Evolutionary conservation across 2,888 invertebrate species (phyloP), one percentile per base, ranked within the genome.

Genomic region (Campopleginae sp.): DNA sequence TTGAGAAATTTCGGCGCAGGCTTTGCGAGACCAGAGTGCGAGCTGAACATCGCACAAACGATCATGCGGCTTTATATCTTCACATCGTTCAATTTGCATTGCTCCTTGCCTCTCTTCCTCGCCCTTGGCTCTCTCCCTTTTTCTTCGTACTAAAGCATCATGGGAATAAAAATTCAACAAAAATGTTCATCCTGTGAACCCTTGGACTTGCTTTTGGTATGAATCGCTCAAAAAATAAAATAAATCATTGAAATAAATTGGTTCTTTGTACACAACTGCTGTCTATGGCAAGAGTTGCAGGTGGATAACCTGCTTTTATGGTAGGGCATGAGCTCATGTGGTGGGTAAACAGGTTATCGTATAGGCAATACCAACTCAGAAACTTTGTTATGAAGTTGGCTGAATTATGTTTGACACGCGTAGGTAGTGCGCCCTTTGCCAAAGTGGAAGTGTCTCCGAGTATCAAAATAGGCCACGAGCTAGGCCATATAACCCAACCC

Each of bases 361-460:
- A 54, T 76, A 78, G 79, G 82, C 79, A 86, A 87, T 88, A 87
- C 87, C 87, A 90, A 91, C 90, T 89, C 80, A 85, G 86, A 87
- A 91, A 92, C 88, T 91, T 91, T 90, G 91, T 90, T 91, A 91
- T 88, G 83, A 89, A 91, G 89, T 92, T 90, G 85, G 87, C 87
- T 90, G 90, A 91, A 91, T 91, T 91, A 91, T 92, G 89, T 88
- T 90, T 88, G 88, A 86, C 84, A 80, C 82, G 88, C 89, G 88
- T 89, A 88, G 87, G 82, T 88, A 88, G 88, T 61, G 23, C 38
- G 76, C 58, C 68, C 42, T 88, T 88, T 82, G 84, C 86, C 61
- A 72, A 85, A 84, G 87, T 86, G 85, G 87, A 90, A 81, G 78
- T 81, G 75, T 88, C 87, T 86, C 82, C 71, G 58, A 71, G 80